Evolutionary conservation across 2,888 invertebrate genomes (phyloP), one percentile per base, ranked within the genome.

Genomic region (Caenorhabditis sp.): DNA sequence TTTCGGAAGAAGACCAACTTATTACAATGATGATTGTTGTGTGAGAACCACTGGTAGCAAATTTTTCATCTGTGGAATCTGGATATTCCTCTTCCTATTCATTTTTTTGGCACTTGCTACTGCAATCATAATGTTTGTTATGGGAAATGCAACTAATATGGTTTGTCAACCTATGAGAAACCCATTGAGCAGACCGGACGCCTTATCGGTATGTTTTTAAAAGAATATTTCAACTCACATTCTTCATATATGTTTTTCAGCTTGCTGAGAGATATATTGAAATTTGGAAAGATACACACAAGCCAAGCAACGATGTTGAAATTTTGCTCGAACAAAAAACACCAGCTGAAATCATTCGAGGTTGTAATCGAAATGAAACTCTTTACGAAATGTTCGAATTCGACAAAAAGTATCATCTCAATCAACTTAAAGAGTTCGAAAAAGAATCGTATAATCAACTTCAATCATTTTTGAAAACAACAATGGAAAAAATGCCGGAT

Each of bases 1-100:
- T 23, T 90, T 89, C 82, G 90, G 90, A 19, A 87, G 88, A 63
- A 77, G 88, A 31, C 89, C 89, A 2, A 82, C 82, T 3, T 88
- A 88, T 17, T 88, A 88, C 67, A 88, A 88, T 31, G 88, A 89
- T 21, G 87, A 87, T 37, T 88, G 88, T 70, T 90, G 90, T 80
- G 89, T 89, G 69, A 83, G 88, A 50, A 88, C 88, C 19, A 87
- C 88, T 5, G 90, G 89, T 14, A 86, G 88, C 26, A 88, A 88
- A 76, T 88, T 89, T 58, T 88, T 88, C 61, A 83, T 88, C 74
- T 88, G 88, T 73, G 85, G 84, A 17, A 81, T 84, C 23, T 81
- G 82, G 78, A 54, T 86, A 43, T 80, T 79, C 21, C 55, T 85
- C 17, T 24, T 82, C 19, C 62, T 85, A 8, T 77, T 85, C 61